Percentiles rank a stretch among this genome's conserved stretches.
phyloP scores from a whole-genome alignment of 2,888 invertebrate genomes.

The Aplocera efformata region DNA sequence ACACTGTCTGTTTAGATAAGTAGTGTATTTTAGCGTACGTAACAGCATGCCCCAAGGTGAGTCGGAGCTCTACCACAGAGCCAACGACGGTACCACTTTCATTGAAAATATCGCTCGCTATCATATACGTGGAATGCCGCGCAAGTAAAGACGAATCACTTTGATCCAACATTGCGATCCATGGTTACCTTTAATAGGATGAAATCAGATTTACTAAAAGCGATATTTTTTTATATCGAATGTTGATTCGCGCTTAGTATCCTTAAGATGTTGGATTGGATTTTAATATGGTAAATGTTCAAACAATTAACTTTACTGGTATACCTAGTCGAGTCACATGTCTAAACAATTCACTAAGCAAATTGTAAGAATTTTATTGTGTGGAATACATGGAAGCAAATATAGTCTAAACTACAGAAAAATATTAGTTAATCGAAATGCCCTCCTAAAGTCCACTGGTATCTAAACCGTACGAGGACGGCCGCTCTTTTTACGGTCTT shows the following conservation, averaged over 20 bases:
- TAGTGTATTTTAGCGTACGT: constrained; percentile 71
- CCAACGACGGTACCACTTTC: constrained; percentile 43
- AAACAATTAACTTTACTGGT: too few relatives aligned
- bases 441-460: too few relatives aligned
- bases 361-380: too few relatives aligned
- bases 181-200: constrained; percentile 5
- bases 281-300: too few relatives aligned
- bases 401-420: too few relatives aligned
- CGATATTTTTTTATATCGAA: constrained; percentile 31
- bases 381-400: too few relatives aligned
- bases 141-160: constrained; percentile 25
- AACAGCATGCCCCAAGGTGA: constrained; percentile 71
- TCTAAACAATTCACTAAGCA: too few relatives aligned
- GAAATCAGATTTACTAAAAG: constrained; percentile 8
- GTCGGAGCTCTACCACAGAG: constrained; percentile 52
- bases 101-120: constrained; percentile 37
- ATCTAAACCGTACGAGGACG: too few relatives aligned
- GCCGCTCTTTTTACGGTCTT: too few relatives aligned
- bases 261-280: too few relatives aligned
- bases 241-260: constrained; percentile 30
- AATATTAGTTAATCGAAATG: too few relatives aligned
- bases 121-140: constrained; percentile 41
- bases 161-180: constrained; percentile 9
- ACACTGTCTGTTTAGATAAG: constrained; percentile 75
- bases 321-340: too few relatives aligned